Conservation (phyloP, 2,888 invertebrate species). For the Agrochola macilenta region DNA sequence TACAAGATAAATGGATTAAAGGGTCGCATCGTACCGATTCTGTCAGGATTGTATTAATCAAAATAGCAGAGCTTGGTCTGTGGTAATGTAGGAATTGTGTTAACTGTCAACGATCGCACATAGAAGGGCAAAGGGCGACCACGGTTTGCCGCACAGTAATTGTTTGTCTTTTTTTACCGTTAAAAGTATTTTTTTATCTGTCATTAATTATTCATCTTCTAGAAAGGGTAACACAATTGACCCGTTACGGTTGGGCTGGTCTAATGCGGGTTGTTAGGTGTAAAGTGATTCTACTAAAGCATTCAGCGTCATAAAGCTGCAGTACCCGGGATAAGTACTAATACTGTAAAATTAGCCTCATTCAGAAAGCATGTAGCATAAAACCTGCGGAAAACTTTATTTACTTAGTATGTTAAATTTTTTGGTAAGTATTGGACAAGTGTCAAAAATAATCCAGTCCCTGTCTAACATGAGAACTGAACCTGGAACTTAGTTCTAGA, state of each 20-base stretch:
- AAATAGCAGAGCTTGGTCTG: conserved; percentile 68
- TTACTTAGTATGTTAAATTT: background rate
- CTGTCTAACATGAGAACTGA: background rate
- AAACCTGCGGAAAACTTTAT: background rate
- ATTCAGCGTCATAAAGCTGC: conserved; percentile 22
- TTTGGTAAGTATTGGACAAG: background rate
- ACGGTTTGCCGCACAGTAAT: conserved; percentile 11
- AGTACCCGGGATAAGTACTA: background rate
- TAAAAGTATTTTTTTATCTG: conserved; percentile 33
- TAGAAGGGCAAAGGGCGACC: conserved; percentile 7
- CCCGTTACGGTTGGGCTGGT: too few species aligned
- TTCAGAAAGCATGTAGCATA: conserved; percentile 1
- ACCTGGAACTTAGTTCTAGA: background rate
- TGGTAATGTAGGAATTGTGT: conserved; percentile 84
- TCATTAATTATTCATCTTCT: conserved; percentile 39
- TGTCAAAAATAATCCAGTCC: background rate
- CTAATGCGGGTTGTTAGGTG: conserved; percentile 14
- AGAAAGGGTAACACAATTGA: conserved; percentile 39
- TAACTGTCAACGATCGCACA: conserved; percentile 73
- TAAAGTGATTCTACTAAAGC: conserved; percentile 16
- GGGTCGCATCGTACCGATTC: conserved; percentile 72
- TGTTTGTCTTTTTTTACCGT: conserved; percentile 39
- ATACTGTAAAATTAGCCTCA: conserved; percentile 13
- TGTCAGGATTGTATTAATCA: conserved; percentile 77
- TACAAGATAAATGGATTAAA: conserved; percentile 83